Base-by-base conservation (phyloP, 2,888 invertebrate species). In the Neoitamus cyanurus region DNA sequence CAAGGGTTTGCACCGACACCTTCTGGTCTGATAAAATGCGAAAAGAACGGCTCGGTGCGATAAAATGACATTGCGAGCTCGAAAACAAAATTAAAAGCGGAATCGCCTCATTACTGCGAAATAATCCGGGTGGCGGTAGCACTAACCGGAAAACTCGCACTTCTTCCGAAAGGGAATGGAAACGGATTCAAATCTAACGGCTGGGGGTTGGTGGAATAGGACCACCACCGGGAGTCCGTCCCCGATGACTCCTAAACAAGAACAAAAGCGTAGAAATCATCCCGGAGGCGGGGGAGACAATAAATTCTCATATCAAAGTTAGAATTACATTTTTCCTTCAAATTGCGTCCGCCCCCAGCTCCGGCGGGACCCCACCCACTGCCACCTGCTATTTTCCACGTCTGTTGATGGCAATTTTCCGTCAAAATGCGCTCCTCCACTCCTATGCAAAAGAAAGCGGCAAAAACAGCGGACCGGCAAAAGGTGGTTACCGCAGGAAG, bases 291-390 rank as follows among this genome's bases (percentile, higher is more conserved):
- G 84, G 85, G 85, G 83, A 84, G 84, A 84, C 86, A 83, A 86
- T 86, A 86, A 86, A 86, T 86, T 86, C 85, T 85, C 80, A 86
- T 86, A 86, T 86, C 85, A 85, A 84, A 84, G 85, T 77, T 85
- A 83, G 83, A 84, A 85, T 85, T 85, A 85, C 84, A 83, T 70
- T 84, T 82, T 82, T 80, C 31, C 68, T 34, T 48, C 15, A 58
- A 58, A 34, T 80, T 31, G 30, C 31, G 48, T 31, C 34, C 46
- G 80, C 20, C 31, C 68, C 34, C 20, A 3, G 9, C 77, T 30
- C 15, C 9, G 6, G 9, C n/a, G 58, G 30, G 7, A 28, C 46
- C 48, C 80, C 42, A 13, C 20, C 34, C 20, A 15, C 31, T 28
- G 42, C 20, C 28, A 28, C 42, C 77, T 28, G 34, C 42, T 77